A percentile compares a stretch with the other conserved stretches of the same genome.
These are phyloP conservation scores for Paralvinella palmiformis DNA, from an alignment of 1,140 invertebrate genomes.

Conservation along the genomic window DNA sequence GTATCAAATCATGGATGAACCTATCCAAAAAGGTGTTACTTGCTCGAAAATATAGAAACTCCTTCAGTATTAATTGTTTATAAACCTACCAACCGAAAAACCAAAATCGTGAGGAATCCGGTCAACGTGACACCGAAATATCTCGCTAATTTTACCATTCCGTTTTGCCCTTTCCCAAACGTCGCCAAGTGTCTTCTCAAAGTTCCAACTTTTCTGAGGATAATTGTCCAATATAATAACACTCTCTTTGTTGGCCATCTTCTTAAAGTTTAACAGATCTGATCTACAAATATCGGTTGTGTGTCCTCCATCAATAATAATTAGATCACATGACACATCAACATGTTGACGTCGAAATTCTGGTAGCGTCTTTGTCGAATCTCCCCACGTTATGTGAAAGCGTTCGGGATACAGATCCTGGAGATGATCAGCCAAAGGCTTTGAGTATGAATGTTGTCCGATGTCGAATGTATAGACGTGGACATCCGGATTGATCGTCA, in stretches of 20 bases:
- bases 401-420: neutral
- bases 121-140: no score
- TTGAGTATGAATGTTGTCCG: slow-evolving; percentile 8
- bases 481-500: neutral
- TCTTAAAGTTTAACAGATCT: slow-evolving; percentile 10
- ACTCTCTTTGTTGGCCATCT: slow-evolving; percentile 10
- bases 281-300: neutral
- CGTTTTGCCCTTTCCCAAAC: no score
- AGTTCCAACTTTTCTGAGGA: no score
- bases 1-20: no score
- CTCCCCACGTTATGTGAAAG: slow-evolving; percentile 6
- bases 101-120: no score
- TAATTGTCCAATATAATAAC: slow-evolving; percentile 16
- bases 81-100: no score
- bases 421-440: slow-evolving; percentile 15
- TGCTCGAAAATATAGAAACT: no score
- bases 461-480: slow-evolving; percentile 18
- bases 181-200: no score
- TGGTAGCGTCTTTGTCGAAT: slow-evolving; percentile 12
- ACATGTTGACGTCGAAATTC: neutral
- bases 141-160: no score
- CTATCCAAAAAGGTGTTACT: no score
- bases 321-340: slow-evolving; percentile 13
- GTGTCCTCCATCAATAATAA: slow-evolving; percentile 20
- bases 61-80: no score